Evolutionary conservation across 1,140 invertebrate species (phyloP).

Genomic region (Drosophila quadrilineata): DNA sequence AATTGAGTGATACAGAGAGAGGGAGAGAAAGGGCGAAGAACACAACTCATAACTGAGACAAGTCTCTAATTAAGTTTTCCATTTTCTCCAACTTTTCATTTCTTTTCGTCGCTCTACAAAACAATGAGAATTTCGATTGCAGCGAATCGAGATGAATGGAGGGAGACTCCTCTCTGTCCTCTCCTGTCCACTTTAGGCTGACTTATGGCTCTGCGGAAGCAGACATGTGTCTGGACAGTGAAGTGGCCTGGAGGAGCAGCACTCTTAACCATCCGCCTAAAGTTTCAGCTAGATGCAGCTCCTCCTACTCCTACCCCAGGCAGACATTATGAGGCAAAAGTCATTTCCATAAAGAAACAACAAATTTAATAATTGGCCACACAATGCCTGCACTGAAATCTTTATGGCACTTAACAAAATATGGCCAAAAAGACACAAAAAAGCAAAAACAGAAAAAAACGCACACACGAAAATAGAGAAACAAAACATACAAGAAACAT

Average conservation of each 20-base stretch:
- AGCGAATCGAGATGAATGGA: not conserved
- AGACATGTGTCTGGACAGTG: too few relatives aligned
- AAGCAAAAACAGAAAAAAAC: not conserved
- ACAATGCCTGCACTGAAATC: constrained; percentile 10
- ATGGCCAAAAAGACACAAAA: not conserved
- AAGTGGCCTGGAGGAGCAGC: too few relatives aligned
- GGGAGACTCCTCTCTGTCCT: not conserved
- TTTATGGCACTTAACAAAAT: not conserved
- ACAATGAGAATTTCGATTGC: constrained; percentile 18
- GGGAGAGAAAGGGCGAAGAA: too few relatives aligned
- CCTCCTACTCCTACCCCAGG: not conserved
- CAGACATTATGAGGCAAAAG: constrained; percentile 12
- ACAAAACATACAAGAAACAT: too few relatives aligned
- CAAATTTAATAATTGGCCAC: constrained; percentile 61
- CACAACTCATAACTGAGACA: constrained; percentile 43
- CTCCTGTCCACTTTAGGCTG: not conserved
- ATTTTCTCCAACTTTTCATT: too few relatives aligned
- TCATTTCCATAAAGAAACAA: constrained; percentile 34
- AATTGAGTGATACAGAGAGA: too few relatives aligned
- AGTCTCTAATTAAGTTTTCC: constrained; percentile 59
- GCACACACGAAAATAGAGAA: too few relatives aligned
- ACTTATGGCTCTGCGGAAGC: constrained; percentile 8
- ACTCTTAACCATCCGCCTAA: not conserved
- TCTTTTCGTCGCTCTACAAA: too few relatives aligned
- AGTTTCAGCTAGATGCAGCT: not conserved